Percentiles rank a stretch among this genome's conserved stretches.
These are phyloP conservation scores for Turritopsis rubra DNA, from an alignment of 30 jellyfish, hydroid and myxozoan species.

Conservation along the genomic window DNA sequence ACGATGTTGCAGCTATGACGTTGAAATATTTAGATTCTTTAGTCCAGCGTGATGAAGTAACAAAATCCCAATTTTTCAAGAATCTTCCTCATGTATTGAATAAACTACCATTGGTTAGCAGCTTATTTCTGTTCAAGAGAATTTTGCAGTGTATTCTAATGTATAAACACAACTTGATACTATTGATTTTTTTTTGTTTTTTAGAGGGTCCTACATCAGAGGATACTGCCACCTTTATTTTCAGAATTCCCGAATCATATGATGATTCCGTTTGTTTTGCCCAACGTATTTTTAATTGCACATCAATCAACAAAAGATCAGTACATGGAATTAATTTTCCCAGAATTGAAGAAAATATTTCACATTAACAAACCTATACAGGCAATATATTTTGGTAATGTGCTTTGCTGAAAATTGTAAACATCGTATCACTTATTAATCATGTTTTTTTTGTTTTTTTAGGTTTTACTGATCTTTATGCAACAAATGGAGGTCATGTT, in stretches of 20 bases:
- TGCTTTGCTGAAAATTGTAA: too few species aligned
- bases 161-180: not conserved
- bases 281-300: conserved; percentile 64
- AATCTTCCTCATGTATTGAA: conserved; percentile 63
- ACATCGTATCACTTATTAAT: too few species aligned
- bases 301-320: conserved; percentile 66
- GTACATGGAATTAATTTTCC: conserved; percentile 49
- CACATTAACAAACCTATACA: conserved; percentile 80
- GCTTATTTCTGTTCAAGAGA: not conserved
- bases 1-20: conserved; percentile 93
- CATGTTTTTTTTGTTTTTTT: too few species aligned
- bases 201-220: conserved; percentile 82
- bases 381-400: conserved; percentile 26
- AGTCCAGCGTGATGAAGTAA: conserved; percentile 84
- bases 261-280: conserved; percentile 85
- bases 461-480: conserved; percentile 81
- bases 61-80: conserved; percentile 83
- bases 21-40: conserved; percentile 72
- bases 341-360: conserved; percentile 73
- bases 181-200: not conserved
- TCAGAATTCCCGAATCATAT: conserved; percentile 85
- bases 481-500: conserved; percentile 82
- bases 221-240: conserved; percentile 84
- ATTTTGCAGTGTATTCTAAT: not conserved
- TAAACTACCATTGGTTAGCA: conserved; percentile 75